These are phyloP conservation scores for honey bee (Apis mellifera) DNA, from an alignment of 1,140 invertebrate species.

Conservation along the genomic window Amel_HAv3.1 CM009936.2:3409501-3410000, in stretches of 20 bases:
- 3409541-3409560: background rate
- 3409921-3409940: background rate
- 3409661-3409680: background rate
- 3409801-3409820: rapidly evolving
- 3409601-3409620: background rate
- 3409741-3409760: background rate
- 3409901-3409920: too few relatives aligned
- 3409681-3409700: background rate
- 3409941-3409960: background rate
- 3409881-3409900: background rate
- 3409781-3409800: background rate
- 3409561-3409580: background rate
- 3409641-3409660: too few relatives aligned
- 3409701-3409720: background rate
- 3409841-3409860: background rate
- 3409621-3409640: background rate
- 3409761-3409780: background rate
- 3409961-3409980: background rate
- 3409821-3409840: background rate
- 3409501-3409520: background rate
- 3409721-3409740: background rate
- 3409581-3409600: too few relatives aligned
- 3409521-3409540: too few relatives aligned
- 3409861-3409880: background rate
- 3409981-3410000: background rate